Base-by-base conservation (phyloP, 2,113 vertebrate genomes). In the Ivindomyrus marchei region DNA sequence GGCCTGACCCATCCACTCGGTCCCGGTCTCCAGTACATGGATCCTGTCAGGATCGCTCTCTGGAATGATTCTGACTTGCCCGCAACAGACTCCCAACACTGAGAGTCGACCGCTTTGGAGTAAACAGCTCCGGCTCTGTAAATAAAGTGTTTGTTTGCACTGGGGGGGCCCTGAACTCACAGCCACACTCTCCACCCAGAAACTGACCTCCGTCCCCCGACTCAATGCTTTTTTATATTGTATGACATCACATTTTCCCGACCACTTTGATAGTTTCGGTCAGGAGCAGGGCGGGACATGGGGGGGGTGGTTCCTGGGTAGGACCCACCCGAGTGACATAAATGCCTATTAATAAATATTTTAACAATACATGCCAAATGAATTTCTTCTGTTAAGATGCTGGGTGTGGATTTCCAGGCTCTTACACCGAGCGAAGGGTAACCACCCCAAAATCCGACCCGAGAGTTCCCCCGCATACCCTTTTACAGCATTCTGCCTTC, bases 181-280 rank as follows among this genome's bases (percentile, higher is more conserved):
- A 90, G 94, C 94, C 94, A 92, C 93, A 96, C 94, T 96, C 95
- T 94, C 95, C 95, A 95, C 93, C 90, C 94, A 95, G 96, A 96
- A 96, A 96, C 94, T 94, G 95, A 96, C 94, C 94, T 95, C 95
- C 92, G 93, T 95, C 95, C 92, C 91, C 95, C 95, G 95, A 96
- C 96, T 94, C 94, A 90, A 90, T 92, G 94, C 94, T 95, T 94
- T 97, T 97, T 96, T 95, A 97, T 97, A 97, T 97, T 97, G 96
- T 94, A 97, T 97, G 97, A 97, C 96, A 97, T 97, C 96, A 97
- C 97, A 96, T 96, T 96, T 97, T 97, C 97, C 95, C 96, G 97
- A 97, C 97, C 97, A 97, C 93, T 96, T 96, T 97, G 96, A 97
- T 97, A 97, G 96, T 96, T 96, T 97, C 96, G 94, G 96, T 97